Conservation (phyloP, 2,888 invertebrate species). For the Phanerotoma sp. region DNA sequence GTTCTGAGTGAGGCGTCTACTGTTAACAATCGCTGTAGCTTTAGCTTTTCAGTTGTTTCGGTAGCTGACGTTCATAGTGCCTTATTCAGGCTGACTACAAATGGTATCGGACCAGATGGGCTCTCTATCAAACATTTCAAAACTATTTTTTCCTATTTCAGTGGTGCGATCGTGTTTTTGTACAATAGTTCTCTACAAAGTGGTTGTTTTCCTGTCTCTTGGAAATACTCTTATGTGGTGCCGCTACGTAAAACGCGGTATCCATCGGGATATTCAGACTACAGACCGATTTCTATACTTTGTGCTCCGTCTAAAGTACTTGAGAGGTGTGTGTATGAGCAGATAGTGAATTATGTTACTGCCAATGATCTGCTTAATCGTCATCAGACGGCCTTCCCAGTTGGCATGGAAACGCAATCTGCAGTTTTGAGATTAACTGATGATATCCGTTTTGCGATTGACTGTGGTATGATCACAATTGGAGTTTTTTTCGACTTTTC, state of each 20-base stretch:
- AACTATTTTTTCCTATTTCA: neutral
- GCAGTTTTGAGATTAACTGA: too few relatives aligned
- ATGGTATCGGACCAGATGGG: neutral
- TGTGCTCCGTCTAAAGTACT: slow-evolving; percentile 12
- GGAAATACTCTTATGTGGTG: neutral
- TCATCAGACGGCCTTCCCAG: neutral
- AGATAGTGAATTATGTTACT: neutral
- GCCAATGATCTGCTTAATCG: neutral
- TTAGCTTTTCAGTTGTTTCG: too few relatives aligned
- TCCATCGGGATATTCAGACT: slow-evolving; percentile 4
- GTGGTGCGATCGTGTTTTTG: neutral
- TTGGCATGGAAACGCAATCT: neutral
- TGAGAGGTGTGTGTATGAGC: too few relatives aligned
- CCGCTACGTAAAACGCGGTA: neutral
- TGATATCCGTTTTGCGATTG: slow-evolving; percentile 11
- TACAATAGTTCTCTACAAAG: neutral
- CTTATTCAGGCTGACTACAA: neutral
- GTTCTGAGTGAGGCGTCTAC: too few relatives aligned
- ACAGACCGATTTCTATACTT: slow-evolving; percentile 15
- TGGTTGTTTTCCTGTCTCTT: neutral
- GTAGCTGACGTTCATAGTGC: neutral
- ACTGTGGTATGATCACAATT: slow-evolving; percentile 16
- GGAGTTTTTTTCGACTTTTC: too few relatives aligned
- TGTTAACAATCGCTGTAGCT: too few relatives aligned
- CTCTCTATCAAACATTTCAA: neutral